Base-by-base conservation (phyloP, 1,140 invertebrate species). In the Halyomorpha halys region DNA sequence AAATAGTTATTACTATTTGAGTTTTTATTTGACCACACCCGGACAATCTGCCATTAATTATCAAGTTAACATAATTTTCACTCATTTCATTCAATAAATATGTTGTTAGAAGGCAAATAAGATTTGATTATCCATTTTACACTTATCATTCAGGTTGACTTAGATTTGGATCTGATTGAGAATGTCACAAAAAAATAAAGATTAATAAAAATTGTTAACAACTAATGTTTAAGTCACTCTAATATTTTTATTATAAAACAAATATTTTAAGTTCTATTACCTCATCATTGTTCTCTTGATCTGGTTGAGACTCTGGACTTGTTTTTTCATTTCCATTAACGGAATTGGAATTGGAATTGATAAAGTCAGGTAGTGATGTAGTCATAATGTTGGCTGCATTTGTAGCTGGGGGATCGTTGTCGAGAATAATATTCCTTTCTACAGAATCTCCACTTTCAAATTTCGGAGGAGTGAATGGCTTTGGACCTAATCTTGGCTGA, bases 401-500 rank as follows among this genome's bases (percentile, higher is more conserved):
- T 3, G 53, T 5, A 6, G 53, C 19, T 4, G 47, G n/a, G 2
- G 23, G 14, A 25, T 56, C 53, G 27, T 56, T 56, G 21, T 56
- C 53, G 2, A 56, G 23, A 13, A 56, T 23, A 23, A 56, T 56
- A 15, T 25, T 56, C 23, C 23, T 21, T 6, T 56, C 53, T 6
- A 23, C 30, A 59, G 51, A n/a, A n/a, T 65, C 27, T 14, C 44
- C 64, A 19, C 45, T 54, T 16, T 84, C 84, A 27, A 71, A 65
- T 62, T 72, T 81, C 21, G 86, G 84, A 21, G 86, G 83, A 51
- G 87, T 87, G 70, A 90, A 90, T 14, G 88, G 88, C 72, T 89
- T 90, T 21, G 87, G 88, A 23, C 88, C 88, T 13, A 90, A 77
- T 18, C 87, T 81, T 19, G 87, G 88, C 88, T 90, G 76, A 64